Evolutionary conservation across 2,888 invertebrate genomes (phyloP).

Genomic region (Lithodes maja): DNA sequence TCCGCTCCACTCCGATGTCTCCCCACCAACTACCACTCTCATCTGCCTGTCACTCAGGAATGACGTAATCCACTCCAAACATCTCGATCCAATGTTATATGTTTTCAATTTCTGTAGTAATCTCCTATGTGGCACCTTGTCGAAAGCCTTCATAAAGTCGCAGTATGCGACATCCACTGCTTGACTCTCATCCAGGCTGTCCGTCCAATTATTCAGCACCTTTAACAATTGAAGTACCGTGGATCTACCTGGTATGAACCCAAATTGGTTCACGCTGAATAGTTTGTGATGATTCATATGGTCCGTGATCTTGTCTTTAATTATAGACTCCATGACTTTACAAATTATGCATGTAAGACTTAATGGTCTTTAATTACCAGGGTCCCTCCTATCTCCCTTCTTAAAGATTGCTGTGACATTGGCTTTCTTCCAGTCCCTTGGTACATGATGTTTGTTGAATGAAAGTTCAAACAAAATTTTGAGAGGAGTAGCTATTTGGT

Average conservation of each 20-base stretch:
- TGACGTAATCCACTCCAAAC: background rate
- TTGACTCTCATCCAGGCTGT: background rate
- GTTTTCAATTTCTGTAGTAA: background rate
- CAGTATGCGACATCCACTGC: background rate
- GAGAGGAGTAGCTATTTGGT: constrained; percentile 12
- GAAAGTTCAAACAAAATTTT: constrained; percentile 20
- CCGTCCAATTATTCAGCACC: constrained; percentile 4
- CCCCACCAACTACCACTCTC: background rate
- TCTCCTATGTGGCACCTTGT: background rate
- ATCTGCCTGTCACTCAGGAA: background rate
- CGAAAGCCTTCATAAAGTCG: background rate
- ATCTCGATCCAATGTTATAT: background rate
- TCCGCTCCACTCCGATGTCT: background rate
- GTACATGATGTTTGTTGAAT: background rate
- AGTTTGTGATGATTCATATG: constrained; percentile 21
- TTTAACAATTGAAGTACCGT: constrained; percentile 20
- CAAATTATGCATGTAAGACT: constrained; percentile 10
- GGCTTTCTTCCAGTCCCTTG: constrained; percentile 16
- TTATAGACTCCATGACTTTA: background rate
- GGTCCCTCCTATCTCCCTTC: constrained; percentile 24
- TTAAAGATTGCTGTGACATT: constrained; percentile 26
- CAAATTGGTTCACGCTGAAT: constrained; percentile 14
- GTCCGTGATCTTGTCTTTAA: background rate
- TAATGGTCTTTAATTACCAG: constrained; percentile 29
- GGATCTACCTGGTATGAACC: constrained; percentile 14